A percentile compares a stretch with the other conserved stretches of the same genome.
phyloP scores from a whole-genome alignment of 2,113 vertebrate species.

The Corynorhinus townsendii region DNA sequence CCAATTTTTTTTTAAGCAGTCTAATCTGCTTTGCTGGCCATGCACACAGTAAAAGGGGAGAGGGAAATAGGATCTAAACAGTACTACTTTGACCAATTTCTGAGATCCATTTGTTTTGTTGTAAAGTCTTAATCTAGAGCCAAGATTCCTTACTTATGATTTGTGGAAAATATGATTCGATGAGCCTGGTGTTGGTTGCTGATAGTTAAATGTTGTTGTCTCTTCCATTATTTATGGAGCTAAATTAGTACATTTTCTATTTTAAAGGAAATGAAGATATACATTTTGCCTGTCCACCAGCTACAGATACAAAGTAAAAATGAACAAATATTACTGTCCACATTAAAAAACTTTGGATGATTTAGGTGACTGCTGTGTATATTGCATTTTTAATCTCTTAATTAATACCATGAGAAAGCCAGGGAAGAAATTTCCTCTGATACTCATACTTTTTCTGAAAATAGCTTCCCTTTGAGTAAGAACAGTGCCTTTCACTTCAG shows the following conservation, averaged over 20 bases:
- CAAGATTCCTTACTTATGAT: background rate
- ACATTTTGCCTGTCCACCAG: background rate
- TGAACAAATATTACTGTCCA: background rate
- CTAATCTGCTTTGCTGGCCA: background rate
- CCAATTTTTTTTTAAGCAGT: background rate
- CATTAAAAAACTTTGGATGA: background rate
- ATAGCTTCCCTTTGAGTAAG: background rate
- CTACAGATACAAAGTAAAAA: background rate
- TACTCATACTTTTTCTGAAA: background rate
- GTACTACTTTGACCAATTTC: background rate
- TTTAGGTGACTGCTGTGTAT: background rate
- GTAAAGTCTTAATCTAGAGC: background rate
- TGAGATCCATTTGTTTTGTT: background rate
- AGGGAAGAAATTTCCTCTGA: background rate
- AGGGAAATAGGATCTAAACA: background rate
- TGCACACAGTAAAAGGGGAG: background rate
- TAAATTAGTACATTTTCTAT: constrained; percentile 24
- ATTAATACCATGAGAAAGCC: background rate
- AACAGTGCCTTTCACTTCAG: background rate
- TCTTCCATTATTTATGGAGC: background rate
- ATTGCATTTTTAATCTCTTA: constrained; percentile 6
- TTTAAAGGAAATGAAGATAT: background rate
- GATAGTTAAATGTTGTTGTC: background rate
- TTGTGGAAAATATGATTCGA: background rate
- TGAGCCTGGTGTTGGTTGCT: background rate